These are phyloP conservation scores for Trachelus iudaicus DNA, from an alignment of 2,888 invertebrate species.

Conservation along the genomic window DNA sequence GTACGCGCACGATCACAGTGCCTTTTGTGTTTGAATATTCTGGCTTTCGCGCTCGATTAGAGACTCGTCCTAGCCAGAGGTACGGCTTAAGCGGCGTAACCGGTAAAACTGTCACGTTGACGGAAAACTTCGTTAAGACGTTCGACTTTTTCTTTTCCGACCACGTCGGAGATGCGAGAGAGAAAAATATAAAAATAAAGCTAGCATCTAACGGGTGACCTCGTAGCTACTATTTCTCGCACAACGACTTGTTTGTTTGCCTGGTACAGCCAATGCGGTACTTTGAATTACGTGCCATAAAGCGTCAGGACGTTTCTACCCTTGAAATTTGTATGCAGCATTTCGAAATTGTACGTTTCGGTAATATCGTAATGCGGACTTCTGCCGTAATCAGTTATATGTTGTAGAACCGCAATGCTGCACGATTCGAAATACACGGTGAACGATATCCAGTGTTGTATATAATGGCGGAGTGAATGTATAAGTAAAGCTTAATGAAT, in stretches of 20 bases:
- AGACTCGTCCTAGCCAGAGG: not conserved
- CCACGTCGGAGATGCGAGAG: not conserved
- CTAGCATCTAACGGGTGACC: not conserved
- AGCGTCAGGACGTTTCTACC: not conserved
- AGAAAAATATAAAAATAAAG: not conserved
- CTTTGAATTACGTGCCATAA: not conserved
- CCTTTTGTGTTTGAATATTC: not conserved
- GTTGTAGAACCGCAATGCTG: not conserved
- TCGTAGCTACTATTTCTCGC: not conserved
- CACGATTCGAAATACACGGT: not conserved
- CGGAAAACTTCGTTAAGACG: not conserved
- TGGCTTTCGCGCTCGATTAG: not conserved
- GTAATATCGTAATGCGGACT: no score
- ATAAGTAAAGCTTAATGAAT: not conserved
- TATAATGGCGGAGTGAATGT: not conserved
- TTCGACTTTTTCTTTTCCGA: not conserved
- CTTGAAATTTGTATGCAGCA: not conserved
- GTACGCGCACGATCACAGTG: not conserved
- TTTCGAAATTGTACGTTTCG: not conserved
- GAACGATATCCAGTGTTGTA: not conserved
- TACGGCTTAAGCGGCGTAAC: not conserved
- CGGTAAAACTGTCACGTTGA: not conserved
- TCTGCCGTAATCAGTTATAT: no score
- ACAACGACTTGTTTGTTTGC: not conserved
- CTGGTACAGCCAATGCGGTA: not conserved